A percentile compares a stretch with the other conserved stretches of the same genome.
These are phyloP conservation scores for Bujurquina vittata DNA, from an alignment of 2,113 vertebrate species.

Conservation along the genomic window DNA sequence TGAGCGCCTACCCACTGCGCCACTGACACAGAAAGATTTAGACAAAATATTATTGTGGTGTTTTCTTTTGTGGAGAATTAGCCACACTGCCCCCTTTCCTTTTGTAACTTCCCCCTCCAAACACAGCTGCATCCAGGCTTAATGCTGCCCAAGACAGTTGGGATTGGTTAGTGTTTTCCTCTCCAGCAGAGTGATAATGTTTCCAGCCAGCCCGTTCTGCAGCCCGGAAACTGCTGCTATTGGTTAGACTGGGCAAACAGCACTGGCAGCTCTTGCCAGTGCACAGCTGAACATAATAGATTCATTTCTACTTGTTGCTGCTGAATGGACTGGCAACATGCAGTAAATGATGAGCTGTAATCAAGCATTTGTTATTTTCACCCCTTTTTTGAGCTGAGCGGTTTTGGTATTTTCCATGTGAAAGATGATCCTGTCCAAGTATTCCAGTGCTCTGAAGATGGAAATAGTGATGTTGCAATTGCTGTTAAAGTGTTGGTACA, in stretches of 20 bases:
- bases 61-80: too few species aligned
- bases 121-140: too few species aligned
- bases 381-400: not conserved
- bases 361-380: not conserved
- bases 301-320: rapidly evolving
- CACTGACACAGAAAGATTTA: too few species aligned
- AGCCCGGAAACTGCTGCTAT: not conserved
- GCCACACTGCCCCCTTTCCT: too few species aligned
- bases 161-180: not conserved
- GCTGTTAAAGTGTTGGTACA: slow-evolving; percentile 29
- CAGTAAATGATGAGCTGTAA: not conserved
- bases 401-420: slow-evolving; percentile 27
- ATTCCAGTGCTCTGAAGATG: slow-evolving; percentile 34
- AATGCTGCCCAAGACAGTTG: not conserved
- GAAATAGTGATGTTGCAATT: slow-evolving; percentile 40
- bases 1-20: too few species aligned
- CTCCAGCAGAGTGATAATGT: not conserved
- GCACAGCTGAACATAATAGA: not conserved
- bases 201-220: rapidly evolving
- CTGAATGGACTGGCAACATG: not conserved
- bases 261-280: not conserved
- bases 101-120: too few species aligned
- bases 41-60: too few species aligned
- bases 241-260: not conserved
- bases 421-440: not conserved